phyloP scores from a whole-genome alignment of 2,888 invertebrate genomes.

The Crossocerus cetratus region DNA sequence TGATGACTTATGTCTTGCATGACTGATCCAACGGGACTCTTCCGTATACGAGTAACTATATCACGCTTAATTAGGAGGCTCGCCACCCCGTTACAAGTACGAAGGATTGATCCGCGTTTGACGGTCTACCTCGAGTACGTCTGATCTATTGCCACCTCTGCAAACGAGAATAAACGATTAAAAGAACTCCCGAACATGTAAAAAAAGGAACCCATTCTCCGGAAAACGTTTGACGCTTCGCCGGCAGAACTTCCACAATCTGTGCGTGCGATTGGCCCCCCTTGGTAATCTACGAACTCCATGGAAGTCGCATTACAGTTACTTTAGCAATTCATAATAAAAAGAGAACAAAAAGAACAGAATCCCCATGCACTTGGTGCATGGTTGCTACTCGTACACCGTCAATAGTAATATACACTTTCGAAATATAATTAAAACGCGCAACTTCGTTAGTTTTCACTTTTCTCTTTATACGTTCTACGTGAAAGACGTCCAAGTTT shows the following conservation, averaged over 20 bases:
- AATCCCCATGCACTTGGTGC: slow-evolving; percentile 45
- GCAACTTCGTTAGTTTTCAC: slow-evolving; percentile 34
- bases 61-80: too few relatives aligned
- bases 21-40: too few relatives aligned
- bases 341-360: slow-evolving; percentile 40
- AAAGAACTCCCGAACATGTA: slow-evolving; percentile 6
- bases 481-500: slow-evolving; percentile 32
- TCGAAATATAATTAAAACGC: slow-evolving; percentile 49
- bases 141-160: slow-evolving; percentile 1
- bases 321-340: slow-evolving; percentile 44
- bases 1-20: too few relatives aligned
- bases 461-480: slow-evolving; percentile 30
- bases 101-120: background rate
- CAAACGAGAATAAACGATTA: slow-evolving; percentile 7
- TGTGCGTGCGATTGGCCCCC: slow-evolving; percentile 54
- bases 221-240: slow-evolving; percentile 38
- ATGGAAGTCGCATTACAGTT: slow-evolving; percentile 38
- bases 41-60: too few relatives aligned
- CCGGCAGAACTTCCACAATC: slow-evolving; percentile 37
- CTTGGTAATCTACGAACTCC: slow-evolving; percentile 36
- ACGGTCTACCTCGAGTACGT: background rate
- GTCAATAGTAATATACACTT: slow-evolving; percentile 39
- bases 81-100: too few relatives aligned
- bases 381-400: slow-evolving; percentile 29
- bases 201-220: slow-evolving; percentile 41